These are phyloP conservation scores for Magallana nippona DNA, from an alignment of 2,888 invertebrate genomes.

Conservation along the genomic window DNA sequence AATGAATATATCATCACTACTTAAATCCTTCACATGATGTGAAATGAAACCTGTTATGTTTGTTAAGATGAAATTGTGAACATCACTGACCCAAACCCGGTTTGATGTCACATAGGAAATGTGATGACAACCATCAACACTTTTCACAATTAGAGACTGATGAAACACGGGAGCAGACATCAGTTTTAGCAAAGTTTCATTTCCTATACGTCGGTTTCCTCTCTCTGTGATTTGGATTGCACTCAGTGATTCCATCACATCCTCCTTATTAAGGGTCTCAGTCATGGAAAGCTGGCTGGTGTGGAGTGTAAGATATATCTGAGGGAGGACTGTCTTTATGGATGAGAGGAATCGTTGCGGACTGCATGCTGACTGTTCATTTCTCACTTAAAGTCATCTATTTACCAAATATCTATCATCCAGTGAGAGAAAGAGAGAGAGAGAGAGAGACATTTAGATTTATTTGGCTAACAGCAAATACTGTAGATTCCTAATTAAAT, in stretches of 20 bases:
- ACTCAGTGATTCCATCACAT: too few relatives aligned
- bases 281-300: too few relatives aligned
- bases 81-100: background rate
- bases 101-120: background rate
- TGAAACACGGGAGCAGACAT: background rate
- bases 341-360: too few relatives aligned
- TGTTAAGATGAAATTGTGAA: background rate
- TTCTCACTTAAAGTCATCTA: slow-evolving; percentile 70
- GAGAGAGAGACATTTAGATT: too few relatives aligned
- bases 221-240: too few relatives aligned
- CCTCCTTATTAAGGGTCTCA: too few relatives aligned
- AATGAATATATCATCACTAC: background rate
- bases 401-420: slow-evolving; percentile 55
- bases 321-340: too few relatives aligned
- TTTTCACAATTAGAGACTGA: background rate
- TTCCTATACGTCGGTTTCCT: too few relatives aligned
- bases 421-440: slow-evolving; percentile 12
- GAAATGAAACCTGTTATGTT: background rate
- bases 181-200: background rate
- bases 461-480: too few relatives aligned
- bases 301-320: too few relatives aligned
- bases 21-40: background rate
- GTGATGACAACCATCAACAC: background rate
- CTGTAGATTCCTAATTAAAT: too few relatives aligned
- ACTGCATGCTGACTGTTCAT: too few relatives aligned